A percentile compares a stretch with the other conserved stretches of the same genome.
phyloP scores from a whole-genome alignment of 2,888 invertebrate genomes.

The Netelia fuscicornis region DNA sequence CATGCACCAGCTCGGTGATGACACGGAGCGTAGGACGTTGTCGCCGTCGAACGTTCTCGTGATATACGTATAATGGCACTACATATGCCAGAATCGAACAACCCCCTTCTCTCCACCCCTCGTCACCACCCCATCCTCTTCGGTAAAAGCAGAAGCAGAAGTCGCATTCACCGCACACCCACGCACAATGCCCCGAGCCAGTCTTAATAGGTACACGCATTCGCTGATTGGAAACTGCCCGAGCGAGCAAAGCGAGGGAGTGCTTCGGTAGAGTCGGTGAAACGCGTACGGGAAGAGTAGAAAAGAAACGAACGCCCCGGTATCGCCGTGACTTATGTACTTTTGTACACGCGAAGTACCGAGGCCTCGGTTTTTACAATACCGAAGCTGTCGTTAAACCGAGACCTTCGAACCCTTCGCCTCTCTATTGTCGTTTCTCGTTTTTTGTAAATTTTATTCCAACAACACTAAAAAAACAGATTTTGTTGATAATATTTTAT shows the following conservation, averaged over 20 bases:
- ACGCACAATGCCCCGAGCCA: constrained; percentile 81
- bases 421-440: background rate
- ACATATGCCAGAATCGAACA: too few species aligned
- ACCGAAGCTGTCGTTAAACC: constrained; percentile 32
- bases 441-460: too few species aligned
- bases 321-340: constrained; percentile 20
- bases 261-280: background rate
- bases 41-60: too few species aligned
- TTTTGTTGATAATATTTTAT: too few species aligned
- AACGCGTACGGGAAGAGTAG: constrained; percentile 43
- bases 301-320: constrained; percentile 46
- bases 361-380: constrained; percentile 22
- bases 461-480: too few species aligned
- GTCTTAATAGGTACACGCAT: constrained; percentile 84
- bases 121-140: too few species aligned
- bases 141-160: constrained; percentile 64
- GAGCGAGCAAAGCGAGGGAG: constrained; percentile 53
- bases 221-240: constrained; percentile 82
- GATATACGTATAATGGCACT: too few species aligned
- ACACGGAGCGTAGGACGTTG: too few species aligned
- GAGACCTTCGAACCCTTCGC: background rate
- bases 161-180: constrained; percentile 80
- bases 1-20: too few species aligned
- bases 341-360: constrained; percentile 34
- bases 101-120: too few species aligned